phyloP scores from a whole-genome alignment of 2,113 vertebrate genomes.

The Rhodinocichla rosea region DNA sequence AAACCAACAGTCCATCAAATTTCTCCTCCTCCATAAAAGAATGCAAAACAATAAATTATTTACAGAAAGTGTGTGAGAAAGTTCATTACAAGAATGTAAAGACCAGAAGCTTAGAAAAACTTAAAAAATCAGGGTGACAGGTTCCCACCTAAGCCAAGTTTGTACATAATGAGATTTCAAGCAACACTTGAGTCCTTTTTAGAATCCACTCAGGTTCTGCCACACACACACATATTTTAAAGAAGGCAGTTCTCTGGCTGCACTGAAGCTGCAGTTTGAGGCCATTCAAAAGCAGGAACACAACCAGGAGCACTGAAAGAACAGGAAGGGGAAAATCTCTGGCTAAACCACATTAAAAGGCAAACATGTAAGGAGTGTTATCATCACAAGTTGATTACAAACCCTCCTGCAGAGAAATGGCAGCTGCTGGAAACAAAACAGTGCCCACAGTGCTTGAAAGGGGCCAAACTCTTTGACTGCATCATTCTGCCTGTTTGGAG shows the following conservation, averaged over 20 bases:
- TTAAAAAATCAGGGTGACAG: too few relatives aligned
- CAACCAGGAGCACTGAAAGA: neutral
- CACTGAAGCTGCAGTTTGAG: neutral
- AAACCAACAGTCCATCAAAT: too few relatives aligned
- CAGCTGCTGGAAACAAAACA: neutral
- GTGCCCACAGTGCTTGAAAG: neutral
- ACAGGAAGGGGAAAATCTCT: neutral
- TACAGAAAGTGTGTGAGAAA: too few relatives aligned
- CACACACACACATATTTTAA: neutral
- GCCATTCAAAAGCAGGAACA: neutral
- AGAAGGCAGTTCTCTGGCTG: neutral
- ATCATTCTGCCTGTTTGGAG: neutral
- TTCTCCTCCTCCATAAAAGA: too few relatives aligned
- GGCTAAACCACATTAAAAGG: neutral
- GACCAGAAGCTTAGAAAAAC: too few relatives aligned
- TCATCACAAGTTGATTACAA: neutral
- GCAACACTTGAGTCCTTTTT: fast-evolving
- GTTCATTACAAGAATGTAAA: too few relatives aligned
- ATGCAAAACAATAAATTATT: too few relatives aligned
- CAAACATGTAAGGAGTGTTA: neutral
- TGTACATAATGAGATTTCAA: neutral
- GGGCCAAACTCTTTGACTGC: neutral
- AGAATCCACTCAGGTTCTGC: neutral
- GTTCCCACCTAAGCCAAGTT: neutral
- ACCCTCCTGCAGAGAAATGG: neutral